Percentiles rank a stretch among this genome's conserved stretches.
Evolutionary conservation across 2,888 invertebrate species (phyloP).

Genomic region (Melangyna quadrimaculata): DNA sequence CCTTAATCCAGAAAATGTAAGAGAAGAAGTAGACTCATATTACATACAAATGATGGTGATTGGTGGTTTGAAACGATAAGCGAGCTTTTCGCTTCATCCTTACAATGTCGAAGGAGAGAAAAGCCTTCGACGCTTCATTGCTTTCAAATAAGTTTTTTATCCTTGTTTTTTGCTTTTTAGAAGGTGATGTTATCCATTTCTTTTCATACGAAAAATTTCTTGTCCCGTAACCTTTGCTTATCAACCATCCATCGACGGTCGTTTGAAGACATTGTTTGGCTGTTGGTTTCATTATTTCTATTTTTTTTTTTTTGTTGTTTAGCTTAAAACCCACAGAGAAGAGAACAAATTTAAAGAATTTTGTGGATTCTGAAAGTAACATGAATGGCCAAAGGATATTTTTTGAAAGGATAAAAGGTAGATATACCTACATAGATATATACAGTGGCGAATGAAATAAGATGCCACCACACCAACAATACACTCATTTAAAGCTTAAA

Average conservation of each 20-base stretch:
- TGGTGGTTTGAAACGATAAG: conserved; percentile 35
- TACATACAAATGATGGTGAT: conserved; percentile 49
- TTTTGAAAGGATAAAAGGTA: conserved; percentile 61
- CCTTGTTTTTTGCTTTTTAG: neutral
- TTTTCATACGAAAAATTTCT: conserved; percentile 13
- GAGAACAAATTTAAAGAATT: conserved; percentile 50
- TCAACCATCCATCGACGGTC: conserved; percentile 66
- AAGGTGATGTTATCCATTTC: conserved; percentile 24
- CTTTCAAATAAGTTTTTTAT: conserved; percentile 61
- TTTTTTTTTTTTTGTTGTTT: neutral
- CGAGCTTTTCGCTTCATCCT: conserved; percentile 48
- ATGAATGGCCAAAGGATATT: conserved; percentile 62
- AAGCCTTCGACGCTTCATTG: conserved; percentile 68
- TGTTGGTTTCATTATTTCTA: conserved; percentile 41
- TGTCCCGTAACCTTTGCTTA: conserved; percentile 55
- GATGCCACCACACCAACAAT: conserved; percentile 54
- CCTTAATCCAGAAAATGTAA: neutral
- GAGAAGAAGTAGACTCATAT: conserved; percentile 44
- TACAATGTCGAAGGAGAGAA: conserved; percentile 47
- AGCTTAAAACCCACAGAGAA: neutral
- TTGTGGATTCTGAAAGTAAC: conserved; percentile 56
- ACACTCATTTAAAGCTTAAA: conserved; percentile 43
- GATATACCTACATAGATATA: conserved; percentile 19
- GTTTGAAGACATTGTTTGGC: conserved; percentile 68
- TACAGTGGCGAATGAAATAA: conserved; percentile 39